Conservation (phyloP, 2,888 invertebrate species). For the Erebia ligea region DNA sequence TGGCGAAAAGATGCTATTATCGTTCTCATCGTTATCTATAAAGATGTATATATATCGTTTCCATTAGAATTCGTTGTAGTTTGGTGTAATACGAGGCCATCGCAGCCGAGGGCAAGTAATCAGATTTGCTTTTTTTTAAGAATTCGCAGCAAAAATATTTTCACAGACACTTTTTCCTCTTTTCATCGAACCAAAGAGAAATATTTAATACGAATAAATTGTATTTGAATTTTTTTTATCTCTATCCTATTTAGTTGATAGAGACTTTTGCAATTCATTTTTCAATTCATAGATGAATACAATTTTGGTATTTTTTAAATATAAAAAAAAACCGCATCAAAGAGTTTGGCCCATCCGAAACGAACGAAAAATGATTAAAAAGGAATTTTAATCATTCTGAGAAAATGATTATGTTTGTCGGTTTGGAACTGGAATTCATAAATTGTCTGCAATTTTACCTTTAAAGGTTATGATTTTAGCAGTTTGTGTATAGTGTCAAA, state of each 20-base stretch:
- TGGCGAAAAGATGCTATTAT: too few species aligned
- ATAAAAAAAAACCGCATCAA: neutral
- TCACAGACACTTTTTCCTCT: constrained; percentile 20
- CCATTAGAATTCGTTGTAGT: neutral
- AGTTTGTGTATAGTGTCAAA: too few species aligned
- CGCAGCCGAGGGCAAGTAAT: constrained; percentile 28
- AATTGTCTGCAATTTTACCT: too few species aligned
- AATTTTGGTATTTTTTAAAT: neutral
- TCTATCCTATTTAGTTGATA: constrained; percentile 3
- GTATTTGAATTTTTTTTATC: constrained; percentile 24
- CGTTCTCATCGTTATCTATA: too few species aligned
- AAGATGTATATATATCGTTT: too few species aligned
- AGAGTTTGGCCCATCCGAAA: too few species aligned
- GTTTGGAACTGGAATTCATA: too few species aligned
- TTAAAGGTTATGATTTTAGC: too few species aligned
- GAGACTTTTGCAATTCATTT: neutral
- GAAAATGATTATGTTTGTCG: too few species aligned
- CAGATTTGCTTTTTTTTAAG: constrained; percentile 35
- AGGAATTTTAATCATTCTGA: too few species aligned
- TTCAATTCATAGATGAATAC: neutral
- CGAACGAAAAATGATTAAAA: too few species aligned
- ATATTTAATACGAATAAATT: constrained; percentile 16
- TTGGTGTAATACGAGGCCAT: constrained; percentile 29
- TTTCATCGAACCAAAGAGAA: constrained; percentile 14
- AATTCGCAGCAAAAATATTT: constrained; percentile 36